Percentiles rank a stretch among this genome's conserved stretches.
These are phyloP conservation scores for Drosophila mojavensis DNA, from an alignment of 1,140 invertebrate species.

Conservation along the genomic window DNA sequence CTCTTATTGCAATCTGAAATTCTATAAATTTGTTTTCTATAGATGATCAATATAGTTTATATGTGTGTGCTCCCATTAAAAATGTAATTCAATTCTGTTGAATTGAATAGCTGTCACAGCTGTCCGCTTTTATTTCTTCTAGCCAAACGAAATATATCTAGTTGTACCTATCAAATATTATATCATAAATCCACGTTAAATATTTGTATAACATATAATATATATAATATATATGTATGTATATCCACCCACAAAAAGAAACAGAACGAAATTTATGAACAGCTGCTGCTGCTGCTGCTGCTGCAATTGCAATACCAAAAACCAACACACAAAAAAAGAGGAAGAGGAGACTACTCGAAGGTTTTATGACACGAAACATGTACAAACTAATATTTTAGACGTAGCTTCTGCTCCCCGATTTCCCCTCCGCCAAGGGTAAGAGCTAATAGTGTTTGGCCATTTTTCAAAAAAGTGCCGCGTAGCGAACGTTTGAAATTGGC, in stretches of 20 bases:
- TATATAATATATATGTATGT: constrained; percentile 31
- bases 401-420: constrained; percentile 15
- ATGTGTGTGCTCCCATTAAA: no score
- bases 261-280: constrained; percentile 35
- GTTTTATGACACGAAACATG: constrained; percentile 80
- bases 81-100: no score
- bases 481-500: constrained; percentile 26
- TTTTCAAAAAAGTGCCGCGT: constrained; percentile 69
- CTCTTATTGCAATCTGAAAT: no score
- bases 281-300: constrained; percentile 38
- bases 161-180: constrained; percentile 12
- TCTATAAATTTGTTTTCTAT: no score
- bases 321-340: not conserved
- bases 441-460: constrained; percentile 81
- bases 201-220: constrained; percentile 45
- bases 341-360: constrained; percentile 52
- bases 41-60: no score
- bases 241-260: not conserved
- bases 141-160: constrained; percentile 5
- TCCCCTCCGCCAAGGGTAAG: constrained; percentile 29
- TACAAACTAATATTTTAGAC: constrained; percentile 77
- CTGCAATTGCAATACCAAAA: constrained; percentile 3
- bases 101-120: not conserved
- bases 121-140: not conserved
- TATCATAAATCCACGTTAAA: constrained; percentile 51